A percentile compares a stretch with the other conserved stretches of the same genome.
phyloP scores from a whole-genome alignment of 2,797 vertebrate genomes.

The Kryptolebias ocellatus region DNA sequence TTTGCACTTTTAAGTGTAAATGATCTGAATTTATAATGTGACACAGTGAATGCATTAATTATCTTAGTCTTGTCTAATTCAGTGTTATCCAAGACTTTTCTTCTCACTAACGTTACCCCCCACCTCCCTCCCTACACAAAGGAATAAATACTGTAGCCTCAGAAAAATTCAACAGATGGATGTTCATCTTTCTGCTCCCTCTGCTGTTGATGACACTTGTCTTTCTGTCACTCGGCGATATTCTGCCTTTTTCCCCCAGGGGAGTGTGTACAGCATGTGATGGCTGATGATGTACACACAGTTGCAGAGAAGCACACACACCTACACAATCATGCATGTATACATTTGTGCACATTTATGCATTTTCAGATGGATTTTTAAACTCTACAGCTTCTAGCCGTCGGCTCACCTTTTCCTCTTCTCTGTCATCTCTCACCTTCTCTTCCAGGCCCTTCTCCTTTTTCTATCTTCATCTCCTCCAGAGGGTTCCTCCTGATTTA shows the following conservation, averaged over 20 bases:
- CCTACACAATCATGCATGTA: background rate
- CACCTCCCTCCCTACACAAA: background rate
- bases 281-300: no score
- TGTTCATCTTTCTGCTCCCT: background rate
- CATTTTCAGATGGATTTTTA: conserved; percentile 38
- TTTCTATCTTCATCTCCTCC: conserved; percentile 51
- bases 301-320: background rate
- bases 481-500: conserved; percentile 63
- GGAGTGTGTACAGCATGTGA: conserved; percentile 6
- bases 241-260: conserved; percentile 10
- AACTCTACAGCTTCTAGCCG: conserved; percentile 32
- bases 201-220: conserved; percentile 19
- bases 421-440: conserved; percentile 32
- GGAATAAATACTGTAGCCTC: conserved; percentile 13
- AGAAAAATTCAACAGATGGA: no score
- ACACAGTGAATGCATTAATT: conserved; percentile 46
- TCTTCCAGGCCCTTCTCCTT: conserved; percentile 43
- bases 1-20: conserved; percentile 51
- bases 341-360: conserved; percentile 7
- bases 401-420: conserved; percentile 1
- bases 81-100: conserved; percentile 26
- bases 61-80: conserved; percentile 40
- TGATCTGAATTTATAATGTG: conserved; percentile 51
- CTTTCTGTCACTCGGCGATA: conserved; percentile 15
- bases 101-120: conserved; percentile 9